Conservation (phyloP, 2,888 invertebrate genomes). For the Mesorhabditis spiculigera region DNA sequence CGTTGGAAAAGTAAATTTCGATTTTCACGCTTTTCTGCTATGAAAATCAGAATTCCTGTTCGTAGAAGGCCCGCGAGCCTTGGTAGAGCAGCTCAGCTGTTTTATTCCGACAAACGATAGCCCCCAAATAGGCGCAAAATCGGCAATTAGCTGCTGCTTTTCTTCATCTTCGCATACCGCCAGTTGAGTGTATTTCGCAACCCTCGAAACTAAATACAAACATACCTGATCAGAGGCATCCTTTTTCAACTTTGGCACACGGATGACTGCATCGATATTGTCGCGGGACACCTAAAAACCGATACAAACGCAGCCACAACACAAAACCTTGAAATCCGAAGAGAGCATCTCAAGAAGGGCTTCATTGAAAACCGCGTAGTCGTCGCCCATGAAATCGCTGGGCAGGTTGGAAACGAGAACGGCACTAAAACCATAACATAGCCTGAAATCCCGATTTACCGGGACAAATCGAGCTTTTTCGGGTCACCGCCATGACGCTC, state of each 20-base stretch:
- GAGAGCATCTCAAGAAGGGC: conserved; percentile 27
- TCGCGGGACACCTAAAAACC: conserved; percentile 6
- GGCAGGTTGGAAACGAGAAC: conserved; percentile 25
- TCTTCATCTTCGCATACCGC: too few species aligned
- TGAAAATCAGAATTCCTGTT: neutral
- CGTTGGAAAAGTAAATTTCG: neutral
- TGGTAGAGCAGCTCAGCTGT: too few species aligned
- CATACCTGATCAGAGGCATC: conserved; percentile 20
- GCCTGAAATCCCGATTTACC: conserved; percentile 9
- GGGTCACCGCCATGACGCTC: conserved; percentile 22
- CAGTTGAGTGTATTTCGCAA: too few species aligned
- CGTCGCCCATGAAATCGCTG: conserved; percentile 24
- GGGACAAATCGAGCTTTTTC: conserved; percentile 14
- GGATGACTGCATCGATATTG: conserved; percentile 9
- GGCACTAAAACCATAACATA: conserved; percentile 15
- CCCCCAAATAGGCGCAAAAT: too few species aligned
- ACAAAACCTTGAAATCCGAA: conserved; percentile 24
- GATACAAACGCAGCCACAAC: conserved; percentile 18
- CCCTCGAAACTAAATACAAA: neutral
- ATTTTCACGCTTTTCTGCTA: neutral
- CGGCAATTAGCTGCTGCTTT: too few species aligned
- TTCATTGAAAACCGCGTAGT: conserved; percentile 29
- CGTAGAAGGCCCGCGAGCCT: neutral
- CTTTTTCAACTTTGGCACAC: conserved; percentile 22
- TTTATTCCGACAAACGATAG: too few species aligned